Evolutionary conservation across 2,888 invertebrate genomes (phyloP), one percentile per base, ranked within the genome.

Genomic region (Pecten maximus): DNA sequence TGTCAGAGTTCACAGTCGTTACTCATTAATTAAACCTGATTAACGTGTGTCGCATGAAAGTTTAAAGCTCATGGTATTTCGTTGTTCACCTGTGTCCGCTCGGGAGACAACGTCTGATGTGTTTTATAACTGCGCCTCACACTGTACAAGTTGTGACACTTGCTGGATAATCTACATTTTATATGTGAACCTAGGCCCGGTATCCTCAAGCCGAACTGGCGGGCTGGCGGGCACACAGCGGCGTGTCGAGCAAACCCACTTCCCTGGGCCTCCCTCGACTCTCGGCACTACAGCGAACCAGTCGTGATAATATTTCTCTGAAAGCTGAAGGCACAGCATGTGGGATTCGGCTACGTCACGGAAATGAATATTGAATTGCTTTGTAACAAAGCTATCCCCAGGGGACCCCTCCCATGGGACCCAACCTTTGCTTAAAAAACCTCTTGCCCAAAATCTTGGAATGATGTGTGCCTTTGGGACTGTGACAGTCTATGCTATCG

Each of bases 301-400:
- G 50, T 54, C 88, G 50, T 54, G 88, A 88, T 88, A 88, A 90
- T 89, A 54, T 89, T 92, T 91, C 91, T 91, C 92, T 92, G 94
- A 92, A 93, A 94, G 93, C 92, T 89, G 91, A 93, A 92, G 90
- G 91, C 94, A 89, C 94, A 93, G 94, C 95, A 94, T 92, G 94
- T 92, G 94, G 93, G 91, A 91, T 91, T 88, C 91, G 89, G 88
- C 94, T 94, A 93, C 94, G 94, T 94, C 94, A 93, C 92, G 92
- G 74, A 93, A 93, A 94, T 95, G 94, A 95, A 94, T 95, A 95
- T 95, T 95, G 94, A 94, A 95, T 95, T 94, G 94, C 93, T 92
- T 92, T 93, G 94, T 94, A 94, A 94, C 94, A 92, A 92, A 92
- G 93, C 91, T 89, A 93, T 93, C 94, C 95, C 95, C 93, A 91